A percentile compares a stretch with the other conserved stretches of the same genome.
These are phyloP conservation scores for Ataeniobius toweri DNA, from an alignment of 2,797 vertebrate genomes.

Conservation along the genomic window DNA sequence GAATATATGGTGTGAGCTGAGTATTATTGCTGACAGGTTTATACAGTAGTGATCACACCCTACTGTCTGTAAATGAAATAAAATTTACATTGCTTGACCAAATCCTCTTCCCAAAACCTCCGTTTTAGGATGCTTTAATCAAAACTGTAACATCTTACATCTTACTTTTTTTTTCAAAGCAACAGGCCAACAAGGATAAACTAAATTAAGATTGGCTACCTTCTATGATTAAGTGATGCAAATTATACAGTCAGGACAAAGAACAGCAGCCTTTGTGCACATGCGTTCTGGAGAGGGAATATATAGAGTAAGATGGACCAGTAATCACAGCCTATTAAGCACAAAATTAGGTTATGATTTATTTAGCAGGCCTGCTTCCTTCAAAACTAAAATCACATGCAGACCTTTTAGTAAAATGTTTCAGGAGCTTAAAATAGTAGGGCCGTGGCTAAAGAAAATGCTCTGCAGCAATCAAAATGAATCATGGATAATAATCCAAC, in stretches of 20 bases:
- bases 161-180: background rate
- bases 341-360: conserved; percentile 5
- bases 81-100: background rate
- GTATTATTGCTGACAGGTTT: background rate
- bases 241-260: background rate
- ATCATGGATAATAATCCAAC: conserved; percentile 6
- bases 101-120: background rate
- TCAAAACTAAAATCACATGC: background rate
- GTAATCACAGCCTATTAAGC: conserved; percentile 5
- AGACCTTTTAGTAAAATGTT: conserved; percentile 2
- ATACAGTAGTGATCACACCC: background rate
- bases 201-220: background rate
- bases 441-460: background rate
- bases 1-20: background rate
- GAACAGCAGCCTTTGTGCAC: background rate
- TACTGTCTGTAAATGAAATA: background rate
- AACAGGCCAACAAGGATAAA: background rate
- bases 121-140: background rate
- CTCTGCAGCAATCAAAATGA: background rate
- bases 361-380: background rate
- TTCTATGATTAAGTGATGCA: background rate
- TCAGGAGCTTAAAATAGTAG: background rate
- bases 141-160: background rate
- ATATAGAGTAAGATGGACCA: background rate
- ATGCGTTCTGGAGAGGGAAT: background rate